A percentile compares a stretch with the other conserved stretches of the same genome.
Evolutionary conservation across 2,888 invertebrate genomes (phyloP).

Genomic region (Litoditis marina): DNA sequence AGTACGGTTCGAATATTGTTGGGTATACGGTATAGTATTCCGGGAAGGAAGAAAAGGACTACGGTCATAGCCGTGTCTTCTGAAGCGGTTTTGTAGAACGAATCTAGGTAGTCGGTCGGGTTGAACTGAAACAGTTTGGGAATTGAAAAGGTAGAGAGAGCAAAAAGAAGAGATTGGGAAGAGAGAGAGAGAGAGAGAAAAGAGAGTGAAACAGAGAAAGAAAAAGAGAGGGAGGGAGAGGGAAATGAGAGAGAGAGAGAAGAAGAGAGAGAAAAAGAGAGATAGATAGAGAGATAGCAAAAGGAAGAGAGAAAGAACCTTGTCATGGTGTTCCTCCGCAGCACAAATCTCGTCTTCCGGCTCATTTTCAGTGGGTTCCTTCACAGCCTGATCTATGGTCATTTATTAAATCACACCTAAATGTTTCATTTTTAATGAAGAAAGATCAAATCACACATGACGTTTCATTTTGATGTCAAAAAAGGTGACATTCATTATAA

Average conservation of each 20-base stretch:
- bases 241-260: neutral
- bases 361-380: conserved; percentile 10
- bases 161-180: neutral
- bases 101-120: conserved; percentile 52
- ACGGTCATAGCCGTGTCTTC: conserved; percentile 60
- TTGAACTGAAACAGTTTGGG: conserved; percentile 46
- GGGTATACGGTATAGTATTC: conserved; percentile 59
- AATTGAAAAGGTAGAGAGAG: neutral
- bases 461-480: too few relatives aligned
- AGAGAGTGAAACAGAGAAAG: neutral
- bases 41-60: conserved; percentile 61
- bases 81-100: conserved; percentile 55
- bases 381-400: too few relatives aligned
- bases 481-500: too few relatives aligned
- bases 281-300: neutral
- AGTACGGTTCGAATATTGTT: conserved; percentile 48
- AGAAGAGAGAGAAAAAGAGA: neutral
- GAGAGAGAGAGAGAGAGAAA: neutral
- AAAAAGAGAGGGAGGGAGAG: neutral
- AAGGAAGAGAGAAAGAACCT: conserved; percentile 15
- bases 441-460: too few relatives aligned
- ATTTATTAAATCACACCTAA: too few relatives aligned
- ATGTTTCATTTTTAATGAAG: too few relatives aligned
- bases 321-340: conserved; percentile 32
- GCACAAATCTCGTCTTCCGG: conserved; percentile 29